Evolutionary conservation across 1,140 invertebrate genomes (phyloP).

Genomic region (Megalopta genalis): DNA sequence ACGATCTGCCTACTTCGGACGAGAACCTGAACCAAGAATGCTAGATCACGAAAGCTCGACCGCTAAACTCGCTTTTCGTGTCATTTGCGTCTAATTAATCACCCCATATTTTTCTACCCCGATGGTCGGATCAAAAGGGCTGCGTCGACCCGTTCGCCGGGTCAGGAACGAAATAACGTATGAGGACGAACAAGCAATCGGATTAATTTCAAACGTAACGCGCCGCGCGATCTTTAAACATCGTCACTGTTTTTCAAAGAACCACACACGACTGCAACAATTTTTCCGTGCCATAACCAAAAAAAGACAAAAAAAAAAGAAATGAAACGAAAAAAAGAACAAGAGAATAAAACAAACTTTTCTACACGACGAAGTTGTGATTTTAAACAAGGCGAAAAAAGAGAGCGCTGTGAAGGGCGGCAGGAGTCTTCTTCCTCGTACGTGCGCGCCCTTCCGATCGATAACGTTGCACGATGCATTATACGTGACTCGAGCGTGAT

Average conservation of each 20-base stretch:
- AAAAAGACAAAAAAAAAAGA: too few species aligned
- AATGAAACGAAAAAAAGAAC: not conserved
- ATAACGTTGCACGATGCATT: not conserved
- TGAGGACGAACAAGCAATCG: constrained; percentile 3
- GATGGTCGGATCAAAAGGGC: not conserved
- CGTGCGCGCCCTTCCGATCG: constrained; percentile 13
- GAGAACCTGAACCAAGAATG: constrained; percentile 85
- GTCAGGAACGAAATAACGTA: not conserved
- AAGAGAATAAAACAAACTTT: not conserved
- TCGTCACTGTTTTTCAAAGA: not conserved
- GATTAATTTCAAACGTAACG: not conserved
- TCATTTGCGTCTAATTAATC: constrained; percentile 63
- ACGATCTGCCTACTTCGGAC: constrained; percentile 82
- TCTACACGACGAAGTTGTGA: not conserved
- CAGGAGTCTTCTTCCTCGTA: not conserved
- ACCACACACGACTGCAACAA: not conserved
- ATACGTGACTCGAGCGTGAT: not conserved
- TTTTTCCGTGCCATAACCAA: constrained; percentile 17
- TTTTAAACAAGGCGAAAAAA: not conserved
- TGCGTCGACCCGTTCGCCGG: not conserved
- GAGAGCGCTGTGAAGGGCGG: not conserved
- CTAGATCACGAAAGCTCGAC: constrained; percentile 69
- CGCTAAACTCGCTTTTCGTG: constrained; percentile 56
- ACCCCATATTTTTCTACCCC: constrained; percentile 46
- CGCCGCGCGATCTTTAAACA: not conserved